Evolutionary conservation across 2,888 invertebrate species (phyloP), one percentile per base, ranked within the genome.

Genomic region (Gordius sp.): DNA sequence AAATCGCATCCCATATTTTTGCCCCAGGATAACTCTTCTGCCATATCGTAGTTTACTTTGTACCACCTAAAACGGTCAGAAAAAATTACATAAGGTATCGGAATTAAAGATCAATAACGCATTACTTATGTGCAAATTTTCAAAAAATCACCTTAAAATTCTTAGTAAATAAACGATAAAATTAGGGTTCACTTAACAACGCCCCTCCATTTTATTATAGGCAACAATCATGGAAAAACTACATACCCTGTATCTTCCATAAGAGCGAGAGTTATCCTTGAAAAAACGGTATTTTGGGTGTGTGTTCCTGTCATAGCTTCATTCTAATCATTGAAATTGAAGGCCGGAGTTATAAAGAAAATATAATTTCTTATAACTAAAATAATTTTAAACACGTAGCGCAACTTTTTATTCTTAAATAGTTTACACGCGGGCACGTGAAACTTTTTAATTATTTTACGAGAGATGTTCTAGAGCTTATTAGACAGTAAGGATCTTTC

Each of bases 241-340:
- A n/a, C 20, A 23, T n/a, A 47, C 47, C 93, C 93, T 0, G 89
- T 89, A 67, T 93, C 93, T 68, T 93, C 91, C 84, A 97, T 82
- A 61, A 93, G 71, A 0, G 93, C 93, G 61, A 97, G 74, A 0
- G 91, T 89, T 58, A 97, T 78, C 23, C 87, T 74, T 1, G 89
- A 89, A 70, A 91, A 91, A 0, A 87, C 84, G 0, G 91, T 87
- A 71, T 89, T 87, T 69, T 91, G 91, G 0, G 93, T 93, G 69
- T 93, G 93, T 0, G 89, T 91, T 1, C 91, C 93, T 0, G 93
- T 93, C 93, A 97, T 97, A 0, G 91, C 91, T 72, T 97, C 93
- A 69, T 91, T 91, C 83, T 87, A 66, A 39, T 62, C 62, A 58
- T 41, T 55, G 18, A 41, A 28, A 26, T 39, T 39, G 16, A 39